Base-by-base conservation (phyloP, 1,140 invertebrate species). In the Scylla paramamosain region DNA sequence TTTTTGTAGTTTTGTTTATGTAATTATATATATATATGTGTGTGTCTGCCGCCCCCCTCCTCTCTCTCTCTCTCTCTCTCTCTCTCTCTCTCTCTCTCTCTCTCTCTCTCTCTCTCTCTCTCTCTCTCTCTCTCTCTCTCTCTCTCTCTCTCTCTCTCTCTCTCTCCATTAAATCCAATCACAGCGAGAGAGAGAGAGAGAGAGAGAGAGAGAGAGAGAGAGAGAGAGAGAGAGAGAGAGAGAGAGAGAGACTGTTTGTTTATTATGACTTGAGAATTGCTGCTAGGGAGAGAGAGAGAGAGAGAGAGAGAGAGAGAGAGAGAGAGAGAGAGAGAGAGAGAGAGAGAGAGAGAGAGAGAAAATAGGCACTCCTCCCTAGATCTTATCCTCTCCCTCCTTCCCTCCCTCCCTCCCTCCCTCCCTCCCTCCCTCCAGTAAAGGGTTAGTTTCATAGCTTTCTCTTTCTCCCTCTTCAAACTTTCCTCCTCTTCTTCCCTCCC, bases 21-120 rank as follows among this genome's bases (percentile, higher is more conserved):
- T 39, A 39, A 39, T 39, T 39, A 39, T 39, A 2, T 39, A 6
- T 39, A 39, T 39, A 1, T 39, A 6, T 39, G 1, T 39, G 39
- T 39, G 1, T 39, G 39, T 39, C 52, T 20, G 12, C 10, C 10
- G 10, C 10, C 52, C 10, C 52, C 10, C 52, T 59, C 16, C 16
- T 20, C 16, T 20, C 52, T 91, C 28, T 91, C 28, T 46, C 89
- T 91, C 48, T 91, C 89, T 90, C 88, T 90, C 89, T 52, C 46
- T 52, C 46, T 52, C 89, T 91, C 89, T 91, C 89, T 91, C 89
- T 91, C 39, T 91, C 46, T 52, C 46, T 52, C 46, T 52, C 48
- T 91, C 89, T 52, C 89, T 52, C 48, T 91, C 89, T 91, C 48
- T 91, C 89, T 59, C 89, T 52, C 46, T 8, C 29, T 45, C 89